Conservation (phyloP, 2,888 invertebrate genomes). For the Zootermopsis nevadensis region DNA sequence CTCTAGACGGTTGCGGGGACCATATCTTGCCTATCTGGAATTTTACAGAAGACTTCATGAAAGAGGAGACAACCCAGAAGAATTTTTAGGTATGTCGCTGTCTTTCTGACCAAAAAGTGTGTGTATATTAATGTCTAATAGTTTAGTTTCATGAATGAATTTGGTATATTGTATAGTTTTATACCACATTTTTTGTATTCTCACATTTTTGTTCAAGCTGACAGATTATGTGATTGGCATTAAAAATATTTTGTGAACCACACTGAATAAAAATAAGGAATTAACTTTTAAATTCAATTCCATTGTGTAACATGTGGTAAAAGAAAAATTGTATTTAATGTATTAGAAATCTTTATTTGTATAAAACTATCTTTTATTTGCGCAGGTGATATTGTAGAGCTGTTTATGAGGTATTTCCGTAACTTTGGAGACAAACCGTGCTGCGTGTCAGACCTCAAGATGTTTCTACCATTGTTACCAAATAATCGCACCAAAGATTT, state of each 20-base stretch:
- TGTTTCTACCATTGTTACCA: conserved; percentile 76
- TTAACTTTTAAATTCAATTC: background rate
- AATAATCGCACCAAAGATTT: conserved; percentile 66
- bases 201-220: background rate
- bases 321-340: no score
- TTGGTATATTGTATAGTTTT: no score
- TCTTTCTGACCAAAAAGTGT: background rate
- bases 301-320: no score
- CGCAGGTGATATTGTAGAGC: conserved; percentile 72
- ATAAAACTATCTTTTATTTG: background rate
- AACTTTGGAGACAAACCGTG: conserved; percentile 89
- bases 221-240: no score
- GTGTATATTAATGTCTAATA: background rate
- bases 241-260: no score
- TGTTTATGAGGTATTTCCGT: conserved; percentile 82
- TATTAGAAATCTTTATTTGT: no score
- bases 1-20: conserved; percentile 71
- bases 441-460: conserved; percentile 84
- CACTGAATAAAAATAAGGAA: background rate
- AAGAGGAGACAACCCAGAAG: conserved; percentile 66
- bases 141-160: background rate
- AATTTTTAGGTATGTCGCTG: conserved; percentile 61
- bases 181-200: background rate
- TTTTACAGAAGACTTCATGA: conserved; percentile 73
- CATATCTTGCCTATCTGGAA: conserved; percentile 86